Base-by-base conservation (phyloP, 2,888 invertebrate species). In the Diplazon laetatorius region DNA sequence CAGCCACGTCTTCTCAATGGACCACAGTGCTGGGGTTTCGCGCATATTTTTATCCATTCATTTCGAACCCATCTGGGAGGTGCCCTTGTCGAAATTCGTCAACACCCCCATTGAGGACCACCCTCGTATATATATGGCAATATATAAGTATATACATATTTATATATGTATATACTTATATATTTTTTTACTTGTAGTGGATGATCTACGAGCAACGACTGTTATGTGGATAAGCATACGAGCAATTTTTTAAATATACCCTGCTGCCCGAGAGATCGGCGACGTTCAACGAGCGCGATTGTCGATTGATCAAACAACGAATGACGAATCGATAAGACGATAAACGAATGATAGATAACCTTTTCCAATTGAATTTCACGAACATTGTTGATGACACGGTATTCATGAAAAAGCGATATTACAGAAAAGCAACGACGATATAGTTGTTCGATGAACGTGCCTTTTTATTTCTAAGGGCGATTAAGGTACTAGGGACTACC, bases 131-230 rank as follows among this genome's bases (percentile, higher is more conserved):
- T n/a, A n/a, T n/a, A n/a, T n/a, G n/a, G n/a, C n/a, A n/a, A n/a
- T n/a, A 42, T 48, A 48, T 48, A 12, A 5, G 2, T 4, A 55
- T 35, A 35, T 5, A 30, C 30, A 30, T 30, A 6, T 14, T 22
- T 30, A 25, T 50, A 39, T 57, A 12, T 50, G 14, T 5, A 9
- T 30, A 8, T 59, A 22, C 12, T 37, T 59, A 10, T 59, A 6
- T 30, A 42, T 30, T 12, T 44, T 35, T 37, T 44, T 12, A 5
- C 14, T 30, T 12, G 9, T 63, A 55, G 44, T 50, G 62, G 50
- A 35, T 71, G 71, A 44, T 72, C 71, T 44, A 63, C 63, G 71
- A 72, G 63, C 55, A 72, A 72, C 52, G 60, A 71, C 50, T 71
- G 25, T 62, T 30, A 37, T n/a, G 50, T 42, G 42, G 30, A 39